Conservation (phyloP, 1,140 invertebrate species). For the Ips nitidus region DNA sequence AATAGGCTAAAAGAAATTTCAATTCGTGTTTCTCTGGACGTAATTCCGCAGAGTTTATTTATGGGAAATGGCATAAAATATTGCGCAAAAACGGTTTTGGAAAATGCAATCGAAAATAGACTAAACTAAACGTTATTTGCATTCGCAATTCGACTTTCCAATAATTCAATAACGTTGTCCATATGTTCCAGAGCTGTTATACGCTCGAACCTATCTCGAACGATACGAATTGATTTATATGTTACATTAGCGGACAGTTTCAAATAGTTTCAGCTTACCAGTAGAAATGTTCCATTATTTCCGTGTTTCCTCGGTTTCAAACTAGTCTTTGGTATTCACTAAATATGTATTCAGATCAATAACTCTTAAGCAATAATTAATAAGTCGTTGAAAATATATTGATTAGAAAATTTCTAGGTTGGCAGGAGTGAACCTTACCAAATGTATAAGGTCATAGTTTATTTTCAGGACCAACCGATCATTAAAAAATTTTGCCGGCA, state of each 20-base stretch:
- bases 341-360: too few relatives aligned
- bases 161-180: slow-evolving; percentile 14
- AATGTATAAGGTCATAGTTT: too few relatives aligned
- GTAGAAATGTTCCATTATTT: slow-evolving; percentile 6
- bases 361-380: too few relatives aligned
- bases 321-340: too few relatives aligned
- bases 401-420: too few relatives aligned
- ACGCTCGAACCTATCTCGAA: slow-evolving; percentile 1
- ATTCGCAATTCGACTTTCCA: slow-evolving; percentile 8
- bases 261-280: slow-evolving; percentile 14
- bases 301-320: neutral
- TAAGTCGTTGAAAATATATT: too few relatives aligned
- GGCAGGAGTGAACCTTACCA: too few relatives aligned
- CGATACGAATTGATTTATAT: slow-evolving; percentile 20
- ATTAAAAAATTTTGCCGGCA: too few relatives aligned
- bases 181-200: slow-evolving; percentile 13
- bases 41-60: neutral
- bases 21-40: neutral
- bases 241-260: slow-evolving; percentile 10
- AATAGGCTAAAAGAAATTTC: neutral
- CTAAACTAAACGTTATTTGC: slow-evolving; percentile 12
- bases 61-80: neutral
- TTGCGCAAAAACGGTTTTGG: neutral
- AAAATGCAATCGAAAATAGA: slow-evolving; percentile 13
- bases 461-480: too few relatives aligned